Conservation (phyloP, 1,140 invertebrate species). For the Melipona quadrifasciata region DNA sequence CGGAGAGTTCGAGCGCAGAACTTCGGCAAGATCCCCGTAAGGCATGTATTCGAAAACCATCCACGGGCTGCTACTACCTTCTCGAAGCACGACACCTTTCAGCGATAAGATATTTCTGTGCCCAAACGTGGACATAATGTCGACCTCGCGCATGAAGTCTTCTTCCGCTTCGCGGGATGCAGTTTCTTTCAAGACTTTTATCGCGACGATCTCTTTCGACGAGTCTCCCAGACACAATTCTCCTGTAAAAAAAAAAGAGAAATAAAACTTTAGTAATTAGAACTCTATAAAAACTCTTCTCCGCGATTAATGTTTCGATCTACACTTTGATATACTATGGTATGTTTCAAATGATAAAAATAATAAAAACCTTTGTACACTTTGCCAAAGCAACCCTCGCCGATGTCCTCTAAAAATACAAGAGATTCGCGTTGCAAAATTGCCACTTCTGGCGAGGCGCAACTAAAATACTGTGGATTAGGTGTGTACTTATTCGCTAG, state of each 20-base stretch:
- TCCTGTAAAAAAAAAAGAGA: constrained; percentile 75
- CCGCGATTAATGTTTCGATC: not conserved
- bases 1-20: constrained; percentile 87
- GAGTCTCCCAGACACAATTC: constrained; percentile 81
- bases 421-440: constrained; percentile 85
- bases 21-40: constrained; percentile 92
- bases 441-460: constrained; percentile 83
- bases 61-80: constrained; percentile 88
- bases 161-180: constrained; percentile 91
- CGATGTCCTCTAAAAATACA: constrained; percentile 89
- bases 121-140: constrained; percentile 94
- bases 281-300: not conserved
- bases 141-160: constrained; percentile 93
- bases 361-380: constrained; percentile 89
- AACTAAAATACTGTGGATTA: constrained; percentile 89
- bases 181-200: constrained; percentile 93
- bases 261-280: constrained; percentile 4
- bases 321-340: too few relatives aligned
- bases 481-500: constrained; percentile 88
- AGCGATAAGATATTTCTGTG: constrained; percentile 94
- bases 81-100: constrained; percentile 90
- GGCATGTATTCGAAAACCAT: constrained; percentile 98
- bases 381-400: constrained; percentile 96
- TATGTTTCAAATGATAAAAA: not conserved
- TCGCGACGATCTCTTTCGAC: constrained; percentile 86